Percentiles rank a stretch among this genome's conserved stretches.
These are phyloP conservation scores for Littorina saxatilis DNA, from an alignment of 1,140 invertebrate genomes.

Conservation along the genomic window DNA sequence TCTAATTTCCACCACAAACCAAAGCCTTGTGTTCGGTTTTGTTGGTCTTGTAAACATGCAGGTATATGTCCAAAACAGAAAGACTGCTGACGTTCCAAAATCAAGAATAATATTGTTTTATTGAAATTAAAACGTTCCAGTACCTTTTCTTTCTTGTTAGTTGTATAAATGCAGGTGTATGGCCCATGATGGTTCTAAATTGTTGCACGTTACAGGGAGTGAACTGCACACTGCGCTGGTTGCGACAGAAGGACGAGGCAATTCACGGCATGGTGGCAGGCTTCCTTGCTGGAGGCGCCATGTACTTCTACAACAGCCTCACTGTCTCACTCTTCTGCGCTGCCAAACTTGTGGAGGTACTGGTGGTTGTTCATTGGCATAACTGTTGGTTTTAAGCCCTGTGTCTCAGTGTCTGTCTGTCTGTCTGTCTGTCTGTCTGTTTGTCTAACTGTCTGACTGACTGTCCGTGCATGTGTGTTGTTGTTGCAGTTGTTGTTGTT, in stretches of 20 bases:
- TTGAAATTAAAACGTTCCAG: too few species aligned
- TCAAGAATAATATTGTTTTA: too few species aligned
- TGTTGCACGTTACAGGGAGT: constrained; percentile 59
- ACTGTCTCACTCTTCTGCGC: constrained; percentile 70
- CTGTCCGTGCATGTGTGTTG: not conserved
- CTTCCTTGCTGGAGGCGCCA: constrained; percentile 70
- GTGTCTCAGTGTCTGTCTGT: not conserved
- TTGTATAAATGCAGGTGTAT: too few species aligned
- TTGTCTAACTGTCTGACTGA: not conserved
- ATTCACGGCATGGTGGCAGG: constrained; percentile 69
- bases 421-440: not conserved
- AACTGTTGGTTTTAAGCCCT: not conserved
- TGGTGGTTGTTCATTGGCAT: not conserved
- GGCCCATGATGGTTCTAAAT: too few species aligned
- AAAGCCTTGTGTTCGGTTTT: too few species aligned
- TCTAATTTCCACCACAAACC: too few species aligned
- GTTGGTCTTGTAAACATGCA: too few species aligned
- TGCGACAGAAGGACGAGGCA: constrained; percentile 61
- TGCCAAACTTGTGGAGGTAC: constrained; percentile 71
- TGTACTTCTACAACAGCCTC: constrained; percentile 72
- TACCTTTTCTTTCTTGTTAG: too few species aligned
- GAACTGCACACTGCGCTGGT: constrained; percentile 69
- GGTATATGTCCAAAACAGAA: too few species aligned
- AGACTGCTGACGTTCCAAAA: too few species aligned
- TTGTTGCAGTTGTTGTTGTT: not conserved